Evolutionary conservation across 2,797 vertebrate genomes (phyloP).

Genomic region (Tokudaia muenninki): DNA sequence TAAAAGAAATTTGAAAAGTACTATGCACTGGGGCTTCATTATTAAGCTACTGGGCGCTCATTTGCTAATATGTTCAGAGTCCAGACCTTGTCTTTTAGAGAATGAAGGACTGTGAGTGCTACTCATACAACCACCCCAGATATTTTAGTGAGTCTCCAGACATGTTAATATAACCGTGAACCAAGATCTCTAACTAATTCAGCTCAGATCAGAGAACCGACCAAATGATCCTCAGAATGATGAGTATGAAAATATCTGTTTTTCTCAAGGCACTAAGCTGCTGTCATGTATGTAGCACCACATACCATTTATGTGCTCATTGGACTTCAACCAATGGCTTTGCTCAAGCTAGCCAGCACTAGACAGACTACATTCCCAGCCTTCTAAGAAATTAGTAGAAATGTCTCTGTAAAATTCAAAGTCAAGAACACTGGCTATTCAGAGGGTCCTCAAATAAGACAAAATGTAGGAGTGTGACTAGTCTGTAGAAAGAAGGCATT

Average conservation of each 20-base stretch:
- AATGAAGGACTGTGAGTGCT: background rate
- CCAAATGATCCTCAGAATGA: background rate
- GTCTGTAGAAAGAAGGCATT: background rate
- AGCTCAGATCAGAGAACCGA: constrained; percentile 2
- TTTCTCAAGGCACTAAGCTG: background rate
- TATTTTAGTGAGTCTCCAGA: background rate
- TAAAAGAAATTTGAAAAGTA: constrained; percentile 10
- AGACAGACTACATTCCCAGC: background rate
- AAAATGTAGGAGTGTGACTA: background rate
- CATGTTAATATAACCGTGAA: background rate
- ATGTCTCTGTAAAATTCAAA: background rate
- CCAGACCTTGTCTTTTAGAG: background rate
- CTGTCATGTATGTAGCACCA: background rate
- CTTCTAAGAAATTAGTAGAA: background rate
- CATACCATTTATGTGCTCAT: background rate
- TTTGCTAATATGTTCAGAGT: background rate
- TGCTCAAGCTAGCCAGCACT: background rate
- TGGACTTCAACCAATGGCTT: background rate
- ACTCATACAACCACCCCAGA: background rate
- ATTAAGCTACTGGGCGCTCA: background rate
- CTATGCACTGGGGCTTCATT: background rate
- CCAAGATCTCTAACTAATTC: background rate
- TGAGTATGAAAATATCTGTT: background rate
- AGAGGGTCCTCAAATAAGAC: background rate
- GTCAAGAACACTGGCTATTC: background rate